phyloP scores from a whole-genome alignment of 2,113 vertebrate species.

The Plestiodon gilberti region DNA sequence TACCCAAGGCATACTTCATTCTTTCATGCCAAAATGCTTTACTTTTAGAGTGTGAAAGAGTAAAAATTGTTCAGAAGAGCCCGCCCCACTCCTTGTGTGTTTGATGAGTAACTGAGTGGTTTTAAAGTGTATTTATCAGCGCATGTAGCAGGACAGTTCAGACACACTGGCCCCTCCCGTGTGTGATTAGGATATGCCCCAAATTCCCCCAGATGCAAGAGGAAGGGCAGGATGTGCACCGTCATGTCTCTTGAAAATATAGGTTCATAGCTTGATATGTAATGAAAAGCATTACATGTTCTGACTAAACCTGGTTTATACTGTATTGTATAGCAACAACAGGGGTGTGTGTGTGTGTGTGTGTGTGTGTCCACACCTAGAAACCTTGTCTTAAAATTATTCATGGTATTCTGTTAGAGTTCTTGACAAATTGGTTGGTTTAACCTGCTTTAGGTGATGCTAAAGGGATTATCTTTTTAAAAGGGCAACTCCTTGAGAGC shows the following conservation, averaged over 20 bases:
- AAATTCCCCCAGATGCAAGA: too few species aligned
- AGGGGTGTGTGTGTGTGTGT: too few species aligned
- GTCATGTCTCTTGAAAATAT: too few species aligned
- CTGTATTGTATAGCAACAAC: background rate
- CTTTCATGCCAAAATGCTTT: background rate
- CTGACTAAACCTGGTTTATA: background rate
- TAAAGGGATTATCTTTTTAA: background rate
- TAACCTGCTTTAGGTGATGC: background rate
- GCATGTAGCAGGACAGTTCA: too few species aligned
- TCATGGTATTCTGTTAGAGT: background rate
- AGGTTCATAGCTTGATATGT: background rate
- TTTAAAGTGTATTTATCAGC: too few species aligned
- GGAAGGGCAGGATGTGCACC: too few species aligned
- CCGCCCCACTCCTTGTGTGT: background rate
- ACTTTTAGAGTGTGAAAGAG: background rate
- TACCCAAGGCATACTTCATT: background rate
- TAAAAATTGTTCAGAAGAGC: background rate
- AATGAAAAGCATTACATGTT: background rate
- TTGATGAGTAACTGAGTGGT: too few species aligned
- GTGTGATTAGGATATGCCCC: too few species aligned
- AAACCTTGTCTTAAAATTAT: background rate
- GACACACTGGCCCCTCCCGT: too few species aligned
- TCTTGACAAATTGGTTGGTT: background rate
- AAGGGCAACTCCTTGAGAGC: background rate
- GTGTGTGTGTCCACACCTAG: background rate